Conservation (phyloP, 2,888 invertebrate genomes). For the Eretmocerus hayati region DNA sequence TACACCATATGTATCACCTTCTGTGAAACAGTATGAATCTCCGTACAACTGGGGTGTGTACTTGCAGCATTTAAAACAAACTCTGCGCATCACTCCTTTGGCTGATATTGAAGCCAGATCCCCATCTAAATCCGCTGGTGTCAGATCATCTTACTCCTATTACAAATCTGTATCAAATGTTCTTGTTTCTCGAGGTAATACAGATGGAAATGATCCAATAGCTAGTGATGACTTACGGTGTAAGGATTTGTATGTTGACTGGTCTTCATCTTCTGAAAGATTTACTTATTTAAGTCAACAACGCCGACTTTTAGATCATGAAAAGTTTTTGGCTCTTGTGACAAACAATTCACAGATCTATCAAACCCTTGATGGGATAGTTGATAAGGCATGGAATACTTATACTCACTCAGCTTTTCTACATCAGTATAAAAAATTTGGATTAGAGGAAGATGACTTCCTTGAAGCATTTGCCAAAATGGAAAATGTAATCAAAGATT, state of each 20-base stretch:
- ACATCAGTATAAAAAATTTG: constrained; percentile 50
- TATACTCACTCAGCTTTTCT: constrained; percentile 49
- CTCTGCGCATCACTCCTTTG: constrained; percentile 28
- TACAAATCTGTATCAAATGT: constrained; percentile 40
- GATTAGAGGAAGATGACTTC: constrained; percentile 48
- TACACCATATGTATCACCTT: constrained; percentile 41
- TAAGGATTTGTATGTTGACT: constrained; percentile 40
- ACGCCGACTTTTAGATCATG: constrained; percentile 41
- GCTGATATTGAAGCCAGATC: constrained; percentile 31
- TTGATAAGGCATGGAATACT: constrained; percentile 48
- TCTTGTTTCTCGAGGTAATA: constrained; percentile 45
- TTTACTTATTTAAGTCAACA: constrained; percentile 44
- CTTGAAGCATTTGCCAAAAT: constrained; percentile 48
- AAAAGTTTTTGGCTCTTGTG: constrained; percentile 46
- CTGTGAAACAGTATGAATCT: constrained; percentile 39
- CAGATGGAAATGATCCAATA: constrained; percentile 29
- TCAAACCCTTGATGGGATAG: constrained; percentile 41
- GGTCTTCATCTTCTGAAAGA: constrained; percentile 38
- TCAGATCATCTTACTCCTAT: constrained; percentile 21
- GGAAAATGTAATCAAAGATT: constrained; percentile 47
- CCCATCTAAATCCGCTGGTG: constrained; percentile 18
- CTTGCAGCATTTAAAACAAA: constrained; percentile 36
- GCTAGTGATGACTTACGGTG: constrained; percentile 37
- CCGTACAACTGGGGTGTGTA: constrained; percentile 43
- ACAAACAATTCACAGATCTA: constrained; percentile 47